A percentile compares a stretch with the other conserved stretches of the same genome.
Conservation (phyloP, 2,797 vertebrate species). For the Taenioides sp. region DNA sequence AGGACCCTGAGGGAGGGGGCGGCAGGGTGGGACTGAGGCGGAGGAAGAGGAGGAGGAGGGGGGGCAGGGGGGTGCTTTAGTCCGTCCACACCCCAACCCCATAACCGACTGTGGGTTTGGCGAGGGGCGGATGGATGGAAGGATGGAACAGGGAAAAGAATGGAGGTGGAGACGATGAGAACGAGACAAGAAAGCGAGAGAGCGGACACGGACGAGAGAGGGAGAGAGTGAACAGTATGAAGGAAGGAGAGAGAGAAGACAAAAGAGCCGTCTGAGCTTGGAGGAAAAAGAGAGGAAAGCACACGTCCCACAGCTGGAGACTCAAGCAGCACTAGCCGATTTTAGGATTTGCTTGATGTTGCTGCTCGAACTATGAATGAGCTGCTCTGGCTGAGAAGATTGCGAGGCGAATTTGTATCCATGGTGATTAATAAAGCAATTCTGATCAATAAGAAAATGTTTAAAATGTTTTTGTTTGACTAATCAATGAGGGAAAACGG, state of each 20-base stretch:
- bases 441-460: not conserved
- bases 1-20: constrained; percentile 94
- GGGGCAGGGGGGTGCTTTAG: constrained; percentile 91
- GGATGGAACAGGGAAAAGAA: constrained; percentile 57
- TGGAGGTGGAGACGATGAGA: constrained; percentile 37
- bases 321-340: not conserved
- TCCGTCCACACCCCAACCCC: constrained; percentile 97
- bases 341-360: constrained; percentile 1
- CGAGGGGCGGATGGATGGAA: constrained; percentile 57
- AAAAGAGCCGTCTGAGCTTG: constrained; percentile 79
- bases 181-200: constrained; percentile 15
- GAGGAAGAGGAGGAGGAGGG: constrained; percentile 87
- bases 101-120: constrained; percentile 88
- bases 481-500: no score
- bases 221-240: constrained; percentile 47
- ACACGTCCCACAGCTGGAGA: constrained; percentile 67
- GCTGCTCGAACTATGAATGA: constrained; percentile 13
- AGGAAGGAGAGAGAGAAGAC: constrained; percentile 64
- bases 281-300: constrained; percentile 60
- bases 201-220: constrained; percentile 47
- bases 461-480: no score
- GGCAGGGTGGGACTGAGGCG: constrained; percentile 91
- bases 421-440: not conserved
- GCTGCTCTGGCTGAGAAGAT: constrained; percentile 26
- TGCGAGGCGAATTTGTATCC: no score